Evolutionary conservation across 2,888 invertebrate genomes (phyloP).

Genomic region (Mimas tiliae): DNA sequence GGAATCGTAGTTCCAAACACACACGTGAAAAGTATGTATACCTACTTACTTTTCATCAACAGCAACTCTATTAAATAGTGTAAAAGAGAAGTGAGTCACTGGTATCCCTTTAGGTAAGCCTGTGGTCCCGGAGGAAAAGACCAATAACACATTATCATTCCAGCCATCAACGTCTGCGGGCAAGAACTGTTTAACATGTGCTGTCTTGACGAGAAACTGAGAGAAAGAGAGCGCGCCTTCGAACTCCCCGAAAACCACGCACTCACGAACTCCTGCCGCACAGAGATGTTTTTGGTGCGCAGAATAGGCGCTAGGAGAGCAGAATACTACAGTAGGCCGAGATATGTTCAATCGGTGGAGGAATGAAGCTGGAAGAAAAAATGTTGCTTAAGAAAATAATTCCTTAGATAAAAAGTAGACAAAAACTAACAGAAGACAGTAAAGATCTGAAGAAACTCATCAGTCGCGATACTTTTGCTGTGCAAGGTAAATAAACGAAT

Average conservation of each 20-base stretch:
- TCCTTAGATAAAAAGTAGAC: no score
- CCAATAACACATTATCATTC: constrained; percentile 40
- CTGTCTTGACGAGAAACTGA: constrained; percentile 28
- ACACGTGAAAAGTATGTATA: no score
- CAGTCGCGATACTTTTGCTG: no score
- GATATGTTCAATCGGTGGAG: constrained; percentile 41
- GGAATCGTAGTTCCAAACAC: no score
- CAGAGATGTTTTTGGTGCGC: constrained; percentile 31
- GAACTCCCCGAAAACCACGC: constrained; percentile 27
- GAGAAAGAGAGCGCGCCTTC: constrained; percentile 29
- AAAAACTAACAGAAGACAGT: no score
- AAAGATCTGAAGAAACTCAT: no score
- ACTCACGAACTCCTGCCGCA: neutral
- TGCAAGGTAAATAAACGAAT: no score
- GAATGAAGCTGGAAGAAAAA: constrained; percentile 39
- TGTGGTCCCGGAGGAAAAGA: constrained; percentile 52
- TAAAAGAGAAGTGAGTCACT: constrained; percentile 43
- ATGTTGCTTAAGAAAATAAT: no score
- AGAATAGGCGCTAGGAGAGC: constrained; percentile 38
- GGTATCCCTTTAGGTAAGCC: constrained; percentile 51
- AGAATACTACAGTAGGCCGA: constrained; percentile 47
- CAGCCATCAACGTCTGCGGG: constrained; percentile 43
- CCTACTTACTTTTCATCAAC: constrained; percentile 34
- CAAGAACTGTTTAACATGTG: constrained; percentile 34
- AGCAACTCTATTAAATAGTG: constrained; percentile 28